Percentiles rank a stretch among this genome's conserved stretches.
Evolutionary conservation across 2,113 vertebrate species (phyloP).

Genomic region (Dipodomys spectabilis): DNA sequence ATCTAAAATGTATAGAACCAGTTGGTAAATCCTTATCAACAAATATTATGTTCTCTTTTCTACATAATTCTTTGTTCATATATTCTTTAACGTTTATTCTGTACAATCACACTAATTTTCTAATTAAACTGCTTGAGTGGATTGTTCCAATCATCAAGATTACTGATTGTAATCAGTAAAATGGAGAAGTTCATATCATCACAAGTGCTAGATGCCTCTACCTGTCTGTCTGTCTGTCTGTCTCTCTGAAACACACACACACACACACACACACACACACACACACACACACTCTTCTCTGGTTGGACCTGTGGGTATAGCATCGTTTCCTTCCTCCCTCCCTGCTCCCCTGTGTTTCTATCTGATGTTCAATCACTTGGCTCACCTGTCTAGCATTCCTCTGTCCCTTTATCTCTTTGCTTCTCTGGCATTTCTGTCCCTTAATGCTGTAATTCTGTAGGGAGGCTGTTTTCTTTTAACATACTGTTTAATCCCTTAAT

Average conservation of each 20-base stretch:
- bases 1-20: not conserved
- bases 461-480: not conserved
- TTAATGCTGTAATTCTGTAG: not conserved
- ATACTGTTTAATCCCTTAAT: conserved; percentile 11
- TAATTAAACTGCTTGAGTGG: conserved; percentile 19
- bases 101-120: not conserved
- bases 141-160: not conserved
- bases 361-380: not conserved
- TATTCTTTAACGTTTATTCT: not conserved
- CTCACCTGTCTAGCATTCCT: not conserved
- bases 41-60: not conserved
- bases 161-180: conserved; percentile 17
- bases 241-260: not conserved
- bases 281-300: not conserved
- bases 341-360: rapidly evolving
- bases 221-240: not conserved
- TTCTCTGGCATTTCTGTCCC: not conserved
- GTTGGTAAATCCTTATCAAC: not conserved
- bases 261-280: not conserved
- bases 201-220: not conserved
- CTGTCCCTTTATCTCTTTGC: not conserved
- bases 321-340: too few species aligned
- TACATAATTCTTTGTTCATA: not conserved
- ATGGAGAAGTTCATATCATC: conserved; percentile 10
- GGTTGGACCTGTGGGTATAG: not conserved